Evolutionary conservation across 2,797 vertebrate genomes (phyloP).

Genomic region (Acanthurus tractus): DNA sequence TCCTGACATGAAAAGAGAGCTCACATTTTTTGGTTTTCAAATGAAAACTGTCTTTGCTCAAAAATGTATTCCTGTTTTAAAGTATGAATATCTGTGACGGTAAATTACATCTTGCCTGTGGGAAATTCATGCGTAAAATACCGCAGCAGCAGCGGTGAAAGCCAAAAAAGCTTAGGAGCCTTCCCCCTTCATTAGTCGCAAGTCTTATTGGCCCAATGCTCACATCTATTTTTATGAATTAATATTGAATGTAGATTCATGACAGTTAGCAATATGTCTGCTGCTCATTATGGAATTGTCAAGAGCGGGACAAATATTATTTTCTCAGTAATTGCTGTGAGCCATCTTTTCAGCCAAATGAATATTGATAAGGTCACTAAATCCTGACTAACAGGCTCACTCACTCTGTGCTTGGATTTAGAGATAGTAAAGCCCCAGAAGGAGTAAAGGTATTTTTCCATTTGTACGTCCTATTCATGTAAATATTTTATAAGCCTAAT

Average conservation of each 20-base stretch:
- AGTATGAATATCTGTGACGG: background rate
- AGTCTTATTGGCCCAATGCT: background rate
- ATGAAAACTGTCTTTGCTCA: too few species aligned
- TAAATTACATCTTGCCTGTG: background rate
- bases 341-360: conserved; percentile 54
- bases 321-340: conserved; percentile 41
- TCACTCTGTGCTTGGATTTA: conserved; percentile 37
- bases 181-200: background rate
- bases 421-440: conserved; percentile 17
- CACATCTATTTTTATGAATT: conserved; percentile 52
- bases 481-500: background rate
- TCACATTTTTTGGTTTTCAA: background rate
- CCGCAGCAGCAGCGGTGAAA: background rate
- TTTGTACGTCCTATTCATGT: background rate
- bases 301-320: conserved; percentile 56
- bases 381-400: conserved; percentile 40
- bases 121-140: conserved; percentile 14
- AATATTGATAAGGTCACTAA: conserved; percentile 68
- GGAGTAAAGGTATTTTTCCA: background rate
- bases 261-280: conserved; percentile 46
- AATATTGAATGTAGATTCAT: conserved; percentile 56
- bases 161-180: conserved; percentile 6
- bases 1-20: background rate
- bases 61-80: too few species aligned
- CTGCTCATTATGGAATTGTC: conserved; percentile 55